Evolutionary conservation across 2,797 vertebrate genomes (phyloP), one percentile per base, ranked within the genome.

Genomic region (Sebastes melanostomus): DNA sequence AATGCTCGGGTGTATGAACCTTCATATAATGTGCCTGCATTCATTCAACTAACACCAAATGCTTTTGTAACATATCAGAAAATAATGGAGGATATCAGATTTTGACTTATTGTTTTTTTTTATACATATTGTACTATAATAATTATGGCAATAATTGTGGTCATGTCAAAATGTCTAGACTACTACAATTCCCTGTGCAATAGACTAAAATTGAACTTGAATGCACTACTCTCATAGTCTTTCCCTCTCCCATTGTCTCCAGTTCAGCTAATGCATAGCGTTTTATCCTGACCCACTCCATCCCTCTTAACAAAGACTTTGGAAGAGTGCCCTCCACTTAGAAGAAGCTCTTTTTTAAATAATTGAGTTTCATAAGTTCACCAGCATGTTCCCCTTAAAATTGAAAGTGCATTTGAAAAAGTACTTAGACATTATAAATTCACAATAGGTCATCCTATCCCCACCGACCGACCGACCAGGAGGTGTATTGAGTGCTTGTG

Each of bases 311-410:
- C 85, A 85, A 81, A 86, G 87, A 92, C 86, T 72, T 84, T 81
- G 79, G 86, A 93, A 83, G 77, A 80, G 70, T 88, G 89, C 75
- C 85, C 69, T 91, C 84, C 84, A 81, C 88, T 92, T 91, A 91
- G 81, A 77, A 86, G 88, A 88, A 89, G 78, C 70, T 72, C 65
- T 77, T 87, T 89, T 89, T 80, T 84, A 65, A 86, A 87, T 90
- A 84, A 93, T 90, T 91, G 86, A 92, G 85, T 92, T 92, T 92
- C 54, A 89, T 80, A 80, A 91, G 87, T 83, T 83, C 88, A 91
- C 87, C 84, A 78, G 69, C 86, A 84, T 87, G 86, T 88, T 89
- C 78, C 65, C 80, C 83, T 81, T 85, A 84, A 89, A 93, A 84
- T 82, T 84, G 66, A 82, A 83, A 93, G 89, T 89, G 87, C 91